These are phyloP conservation scores for Epistrophe grossulariae DNA, from an alignment of 2,888 invertebrate genomes.

Conservation along the genomic window DNA sequence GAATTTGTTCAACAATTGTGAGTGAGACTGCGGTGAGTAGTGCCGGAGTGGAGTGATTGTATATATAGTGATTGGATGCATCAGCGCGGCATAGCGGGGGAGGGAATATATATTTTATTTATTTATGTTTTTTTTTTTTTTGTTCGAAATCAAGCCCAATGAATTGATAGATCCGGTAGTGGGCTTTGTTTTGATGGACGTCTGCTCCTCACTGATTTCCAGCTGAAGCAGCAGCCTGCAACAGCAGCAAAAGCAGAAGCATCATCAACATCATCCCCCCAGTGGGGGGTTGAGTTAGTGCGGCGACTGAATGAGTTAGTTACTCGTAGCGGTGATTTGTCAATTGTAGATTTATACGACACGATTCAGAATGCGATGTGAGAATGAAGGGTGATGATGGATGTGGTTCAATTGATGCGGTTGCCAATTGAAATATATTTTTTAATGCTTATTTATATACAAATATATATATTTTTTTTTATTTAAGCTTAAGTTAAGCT, in stretches of 20 bases:
- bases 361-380: constrained; percentile 71
- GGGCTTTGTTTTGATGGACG: constrained; percentile 73
- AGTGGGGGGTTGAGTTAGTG: constrained; percentile 70
- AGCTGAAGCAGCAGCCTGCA: neutral
- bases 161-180: constrained; percentile 75
- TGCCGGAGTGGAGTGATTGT: neutral
- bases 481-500: constrained; percentile 23
- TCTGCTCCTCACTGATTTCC: constrained; percentile 58
- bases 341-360: constrained; percentile 76
- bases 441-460: constrained; percentile 59
- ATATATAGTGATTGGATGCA: neutral
- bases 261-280: constrained; percentile 60
- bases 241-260: constrained; percentile 22
- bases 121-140: constrained; percentile 59
- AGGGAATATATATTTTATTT: constrained; percentile 62
- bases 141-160: constrained; percentile 67
- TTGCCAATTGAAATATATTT: constrained; percentile 71
- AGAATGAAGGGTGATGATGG: constrained; percentile 75
- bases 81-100: neutral
- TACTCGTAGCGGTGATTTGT: constrained; percentile 74
- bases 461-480: constrained; percentile 17
- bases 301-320: constrained; percentile 65
- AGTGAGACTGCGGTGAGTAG: constrained; percentile 38
- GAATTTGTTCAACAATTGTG: constrained; percentile 74
- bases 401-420: constrained; percentile 75